Evolutionary conservation across 2,888 invertebrate genomes (phyloP).

Genomic region (Nomada fucata): DNA sequence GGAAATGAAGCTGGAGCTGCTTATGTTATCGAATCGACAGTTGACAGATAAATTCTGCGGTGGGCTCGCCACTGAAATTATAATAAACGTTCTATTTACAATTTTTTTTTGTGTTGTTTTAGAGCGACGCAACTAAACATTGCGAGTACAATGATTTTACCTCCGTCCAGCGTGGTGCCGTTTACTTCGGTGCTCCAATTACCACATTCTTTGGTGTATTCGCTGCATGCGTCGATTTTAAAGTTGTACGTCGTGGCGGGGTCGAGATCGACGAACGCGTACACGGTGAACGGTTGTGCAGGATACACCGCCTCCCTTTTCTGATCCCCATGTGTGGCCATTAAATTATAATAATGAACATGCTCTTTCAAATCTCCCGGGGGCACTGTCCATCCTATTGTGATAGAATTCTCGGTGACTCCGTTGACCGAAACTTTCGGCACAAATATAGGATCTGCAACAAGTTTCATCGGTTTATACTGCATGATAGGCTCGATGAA

Average conservation of each 20-base stretch:
- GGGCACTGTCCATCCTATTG: slow-evolving; percentile 92
- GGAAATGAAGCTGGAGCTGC: slow-evolving; percentile 87
- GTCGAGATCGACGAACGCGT: slow-evolving; percentile 91
- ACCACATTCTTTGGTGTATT: slow-evolving; percentile 91
- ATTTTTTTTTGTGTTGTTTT: not conserved
- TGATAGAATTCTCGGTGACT: slow-evolving; percentile 89
- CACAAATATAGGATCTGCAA: slow-evolving; percentile 90
- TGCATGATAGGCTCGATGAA: not conserved
- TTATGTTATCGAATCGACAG: slow-evolving; percentile 88
- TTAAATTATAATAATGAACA: slow-evolving; percentile 91
- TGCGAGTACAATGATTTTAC: slow-evolving; percentile 67
- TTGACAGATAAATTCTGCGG: slow-evolving; percentile 88
- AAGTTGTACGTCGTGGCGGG: slow-evolving; percentile 93
- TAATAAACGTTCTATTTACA: not conserved
- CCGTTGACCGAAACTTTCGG: slow-evolving; percentile 92
- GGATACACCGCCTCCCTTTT: slow-evolving; percentile 87
- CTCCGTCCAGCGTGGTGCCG: slow-evolving; percentile 93
- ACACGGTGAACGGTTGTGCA: slow-evolving; percentile 88
- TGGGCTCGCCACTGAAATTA: slow-evolving; percentile 87
- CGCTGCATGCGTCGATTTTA: slow-evolving; percentile 92
- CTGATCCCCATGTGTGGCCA: slow-evolving; percentile 85
- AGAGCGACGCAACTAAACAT: not conserved
- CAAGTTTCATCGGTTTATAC: not conserved
- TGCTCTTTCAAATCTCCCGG: slow-evolving; percentile 88
- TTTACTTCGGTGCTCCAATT: slow-evolving; percentile 91